Conservation (phyloP, 53 echinoderm and acorn worm species). For the Antedon mediterranea region DNA sequence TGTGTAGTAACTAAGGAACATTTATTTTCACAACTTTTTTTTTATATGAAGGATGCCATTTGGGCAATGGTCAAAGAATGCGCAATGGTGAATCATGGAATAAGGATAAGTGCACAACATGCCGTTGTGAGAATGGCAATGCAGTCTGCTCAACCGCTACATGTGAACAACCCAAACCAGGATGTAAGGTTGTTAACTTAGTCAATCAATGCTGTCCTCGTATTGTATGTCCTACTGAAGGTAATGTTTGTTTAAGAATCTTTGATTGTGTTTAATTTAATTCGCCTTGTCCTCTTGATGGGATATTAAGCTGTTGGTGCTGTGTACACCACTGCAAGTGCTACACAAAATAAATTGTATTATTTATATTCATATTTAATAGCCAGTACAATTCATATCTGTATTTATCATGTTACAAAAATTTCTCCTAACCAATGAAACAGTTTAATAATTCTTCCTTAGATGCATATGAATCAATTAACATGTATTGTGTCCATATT, state of each 20-base stretch:
- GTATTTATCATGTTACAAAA: no score
- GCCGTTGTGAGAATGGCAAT: constrained; percentile 24
- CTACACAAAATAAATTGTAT: not conserved
- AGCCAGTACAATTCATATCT: no score
- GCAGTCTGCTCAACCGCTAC: constrained; percentile 9
- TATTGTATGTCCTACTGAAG: constrained; percentile 13
- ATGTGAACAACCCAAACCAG: constrained; percentile 25
- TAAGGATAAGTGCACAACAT: constrained; percentile 32
- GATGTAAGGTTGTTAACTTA: constrained; percentile 15
- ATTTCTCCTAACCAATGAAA: no score
- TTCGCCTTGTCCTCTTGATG: no score
- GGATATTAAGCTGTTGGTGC: no score
- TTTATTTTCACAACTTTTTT: no score
- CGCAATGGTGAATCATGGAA: constrained; percentile 32
- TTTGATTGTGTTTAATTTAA: not conserved
- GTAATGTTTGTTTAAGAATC: no score
- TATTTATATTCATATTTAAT: no score
- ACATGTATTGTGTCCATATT: no score
- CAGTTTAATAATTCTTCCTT: no score
- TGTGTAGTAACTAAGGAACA: no score
- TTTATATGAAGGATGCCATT: constrained; percentile 13
- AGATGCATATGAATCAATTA: no score
- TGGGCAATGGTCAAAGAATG: constrained; percentile 7
- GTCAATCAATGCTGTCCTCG: constrained; percentile 25
- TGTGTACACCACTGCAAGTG: not conserved